Percentiles rank a stretch among this genome's conserved stretches.
phyloP scores from a whole-genome alignment of 2,888 invertebrate species.

The Tenthredo distinguenda region DNA sequence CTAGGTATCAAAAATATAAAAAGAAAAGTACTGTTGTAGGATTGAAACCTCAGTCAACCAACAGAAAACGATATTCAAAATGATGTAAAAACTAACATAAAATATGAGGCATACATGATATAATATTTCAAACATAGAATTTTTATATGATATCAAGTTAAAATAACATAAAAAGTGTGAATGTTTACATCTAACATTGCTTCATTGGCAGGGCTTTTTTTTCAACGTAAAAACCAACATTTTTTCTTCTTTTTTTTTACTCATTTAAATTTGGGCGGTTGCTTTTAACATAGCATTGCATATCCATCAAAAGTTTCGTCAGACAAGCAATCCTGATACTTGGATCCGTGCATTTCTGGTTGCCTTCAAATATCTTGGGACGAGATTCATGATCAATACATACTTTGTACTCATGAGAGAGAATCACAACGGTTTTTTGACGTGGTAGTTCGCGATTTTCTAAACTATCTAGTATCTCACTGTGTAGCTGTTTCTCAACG shows the following conservation, averaged over 20 bases:
- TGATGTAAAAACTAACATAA: background rate
- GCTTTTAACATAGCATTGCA: background rate
- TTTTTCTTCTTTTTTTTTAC: background rate
- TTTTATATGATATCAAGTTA: background rate
- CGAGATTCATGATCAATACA: background rate
- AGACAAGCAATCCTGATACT: constrained; percentile 17
- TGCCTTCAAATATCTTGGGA: background rate
- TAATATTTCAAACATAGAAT: background rate
- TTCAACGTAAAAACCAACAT: background rate
- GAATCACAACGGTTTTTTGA: background rate
- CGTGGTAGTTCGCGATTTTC: background rate
- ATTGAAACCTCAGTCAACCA: background rate
- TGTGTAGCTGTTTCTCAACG: constrained; percentile 23
- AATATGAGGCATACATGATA: background rate
- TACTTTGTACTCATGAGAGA: background rate
- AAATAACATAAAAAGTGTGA: background rate
- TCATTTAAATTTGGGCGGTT: background rate
- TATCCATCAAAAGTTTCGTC: constrained; percentile 11
- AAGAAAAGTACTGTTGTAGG: background rate
- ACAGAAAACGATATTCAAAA: background rate
- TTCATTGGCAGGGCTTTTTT: background rate
- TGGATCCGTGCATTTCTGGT: background rate
- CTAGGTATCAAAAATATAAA: background rate
- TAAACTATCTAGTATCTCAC: background rate
- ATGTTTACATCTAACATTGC: background rate